Evolutionary conservation across 2,113 vertebrate genomes (phyloP).

Genomic region (Crotalus helleri): DNA sequence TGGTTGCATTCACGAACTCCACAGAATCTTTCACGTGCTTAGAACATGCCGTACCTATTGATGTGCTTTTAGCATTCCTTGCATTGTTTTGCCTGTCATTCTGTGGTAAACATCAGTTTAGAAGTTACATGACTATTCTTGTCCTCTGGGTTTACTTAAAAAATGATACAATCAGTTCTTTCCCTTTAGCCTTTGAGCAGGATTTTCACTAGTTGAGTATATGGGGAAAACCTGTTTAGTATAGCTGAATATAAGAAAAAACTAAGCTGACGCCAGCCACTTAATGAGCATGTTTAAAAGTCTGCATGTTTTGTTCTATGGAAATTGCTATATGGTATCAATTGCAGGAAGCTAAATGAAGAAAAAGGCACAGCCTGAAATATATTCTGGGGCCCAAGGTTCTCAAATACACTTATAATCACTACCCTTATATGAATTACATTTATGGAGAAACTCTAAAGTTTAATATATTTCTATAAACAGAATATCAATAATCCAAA

Average conservation of each 20-base stretch:
- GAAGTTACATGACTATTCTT: constrained; percentile 5
- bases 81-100: constrained; percentile 30
- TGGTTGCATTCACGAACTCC: background rate
- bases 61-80: constrained; percentile 41
- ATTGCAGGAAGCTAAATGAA: constrained; percentile 2
- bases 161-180: constrained; percentile 34
- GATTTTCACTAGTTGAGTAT: background rate
- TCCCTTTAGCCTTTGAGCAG: constrained; percentile 21
- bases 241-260: background rate
- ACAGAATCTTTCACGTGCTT: background rate
- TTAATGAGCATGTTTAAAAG: background rate
- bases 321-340: constrained; percentile 8
- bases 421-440: background rate
- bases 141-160: constrained; percentile 45
- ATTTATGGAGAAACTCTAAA: background rate
- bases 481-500: background rate
- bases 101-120: background rate
- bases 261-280: fast-evolving
- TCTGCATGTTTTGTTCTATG: constrained; percentile 9
- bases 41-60: constrained; percentile 5
- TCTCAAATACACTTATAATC: background rate
- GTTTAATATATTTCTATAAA: background rate
- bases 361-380: background rate
- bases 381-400: background rate
- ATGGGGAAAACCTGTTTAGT: background rate